Percentiles rank a stretch among this genome's conserved stretches.
These are phyloP conservation scores for Pseudopodoces humilis DNA, from an alignment of 2,113 vertebrate genomes.

Conservation along the genomic window DNA sequence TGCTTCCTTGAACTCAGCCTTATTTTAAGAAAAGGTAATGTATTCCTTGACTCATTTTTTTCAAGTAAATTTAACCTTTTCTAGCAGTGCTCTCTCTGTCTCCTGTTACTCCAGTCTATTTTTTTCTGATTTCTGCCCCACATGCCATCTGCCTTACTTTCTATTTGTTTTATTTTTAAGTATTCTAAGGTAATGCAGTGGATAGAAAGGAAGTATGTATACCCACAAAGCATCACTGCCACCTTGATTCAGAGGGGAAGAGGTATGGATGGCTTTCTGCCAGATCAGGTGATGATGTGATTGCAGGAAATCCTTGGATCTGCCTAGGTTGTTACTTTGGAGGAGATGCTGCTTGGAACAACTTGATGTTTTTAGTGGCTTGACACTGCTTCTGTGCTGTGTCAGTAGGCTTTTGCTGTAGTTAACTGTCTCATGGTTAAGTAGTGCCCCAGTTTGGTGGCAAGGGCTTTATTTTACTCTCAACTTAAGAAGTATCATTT, in stretches of 20 bases:
- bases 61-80: neutral
- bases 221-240: neutral
- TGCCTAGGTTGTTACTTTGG: neutral
- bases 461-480: neutral
- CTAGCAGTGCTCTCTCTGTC: neutral
- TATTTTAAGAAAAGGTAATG: neutral
- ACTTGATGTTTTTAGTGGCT: fast-evolving
- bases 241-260: neutral
- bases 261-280: neutral
- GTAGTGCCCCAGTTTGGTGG: neutral
- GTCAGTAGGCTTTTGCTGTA: neutral
- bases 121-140: neutral
- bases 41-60: neutral
- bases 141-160: conserved; percentile 27
- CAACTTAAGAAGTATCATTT: neutral
- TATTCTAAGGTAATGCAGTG: neutral
- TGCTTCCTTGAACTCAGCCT: neutral
- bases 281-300: neutral
- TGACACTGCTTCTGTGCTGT: neutral
- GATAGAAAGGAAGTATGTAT: neutral
- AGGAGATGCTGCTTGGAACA: neutral
- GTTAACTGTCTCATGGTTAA: neutral
- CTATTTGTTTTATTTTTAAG: conserved; percentile 11
- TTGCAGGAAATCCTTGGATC: neutral
- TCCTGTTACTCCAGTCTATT: neutral